Percentiles rank a stretch among this genome's conserved stretches.
Conservation (phyloP, 2,888 invertebrate genomes). For the Temnothorax rugatulus region DNA sequence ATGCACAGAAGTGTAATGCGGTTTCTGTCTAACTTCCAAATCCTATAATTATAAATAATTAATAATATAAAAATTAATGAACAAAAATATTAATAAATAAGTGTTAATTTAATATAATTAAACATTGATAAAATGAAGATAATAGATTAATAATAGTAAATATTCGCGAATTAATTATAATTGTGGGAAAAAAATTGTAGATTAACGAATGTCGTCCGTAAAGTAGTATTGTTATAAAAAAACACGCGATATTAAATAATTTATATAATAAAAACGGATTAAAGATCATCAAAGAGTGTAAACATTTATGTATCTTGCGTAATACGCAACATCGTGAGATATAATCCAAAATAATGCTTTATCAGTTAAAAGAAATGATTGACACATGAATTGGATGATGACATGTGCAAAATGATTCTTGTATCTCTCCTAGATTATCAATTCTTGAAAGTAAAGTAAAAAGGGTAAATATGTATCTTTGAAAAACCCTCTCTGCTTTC, state of each 20-base stretch:
- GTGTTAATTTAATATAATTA: not conserved
- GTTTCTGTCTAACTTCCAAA: not conserved
- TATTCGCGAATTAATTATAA: not conserved
- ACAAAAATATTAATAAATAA: not conserved
- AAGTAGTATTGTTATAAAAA: not conserved
- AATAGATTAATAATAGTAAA: not conserved
- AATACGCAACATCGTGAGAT: not conserved
- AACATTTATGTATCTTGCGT: slow-evolving; percentile 28
- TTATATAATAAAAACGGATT: not conserved
- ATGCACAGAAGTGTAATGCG: not conserved
- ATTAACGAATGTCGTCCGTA: not conserved
- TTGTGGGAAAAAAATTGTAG: not conserved
- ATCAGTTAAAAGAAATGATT: not conserved
- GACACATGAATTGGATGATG: too few relatives aligned
- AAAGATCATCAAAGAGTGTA: not conserved
- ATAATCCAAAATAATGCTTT: not conserved
- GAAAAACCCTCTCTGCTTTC: not conserved
- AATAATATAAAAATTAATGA: not conserved
- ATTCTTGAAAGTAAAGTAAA: not conserved
- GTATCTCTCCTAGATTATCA: not conserved
- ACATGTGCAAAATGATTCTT: not conserved
- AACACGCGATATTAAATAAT: not conserved
- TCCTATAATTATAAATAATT: not conserved
- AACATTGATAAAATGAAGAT: not conserved
- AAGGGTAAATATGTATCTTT: not conserved